phyloP scores from a whole-genome alignment of 2,888 invertebrate species.

The Caenorhabditis becei region DNA sequence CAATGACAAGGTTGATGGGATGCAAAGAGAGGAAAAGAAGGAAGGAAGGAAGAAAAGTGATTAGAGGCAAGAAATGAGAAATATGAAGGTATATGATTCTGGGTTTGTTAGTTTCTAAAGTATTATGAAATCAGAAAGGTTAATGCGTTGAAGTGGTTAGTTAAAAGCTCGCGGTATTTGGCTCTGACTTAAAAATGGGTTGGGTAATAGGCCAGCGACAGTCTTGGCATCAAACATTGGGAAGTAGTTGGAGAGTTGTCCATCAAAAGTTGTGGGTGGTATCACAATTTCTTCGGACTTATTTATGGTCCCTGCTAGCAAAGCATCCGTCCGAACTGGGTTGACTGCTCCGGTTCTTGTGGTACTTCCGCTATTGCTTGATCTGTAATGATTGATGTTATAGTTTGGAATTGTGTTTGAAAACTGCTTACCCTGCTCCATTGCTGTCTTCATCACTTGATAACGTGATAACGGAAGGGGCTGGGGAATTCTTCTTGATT shows the following conservation, averaged over 20 bases:
- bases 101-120: too few relatives aligned
- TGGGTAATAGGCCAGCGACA: slow-evolving; percentile 39
- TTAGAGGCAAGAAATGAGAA: slow-evolving; percentile 5
- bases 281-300: slow-evolving; percentile 39
- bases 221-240: slow-evolving; percentile 34
- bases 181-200: slow-evolving; percentile 42
- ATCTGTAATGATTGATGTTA: neutral
- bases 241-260: neutral
- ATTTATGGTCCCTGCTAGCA: neutral
- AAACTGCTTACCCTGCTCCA: slow-evolving; percentile 34
- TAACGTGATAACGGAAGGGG: slow-evolving; percentile 42
- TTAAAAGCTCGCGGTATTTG: slow-evolving; percentile 29
- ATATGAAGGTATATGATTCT: neutral
- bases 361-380: slow-evolving; percentile 44
- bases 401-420: neutral
- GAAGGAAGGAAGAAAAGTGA: slow-evolving; percentile 33
- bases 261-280: slow-evolving; percentile 53
- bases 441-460: slow-evolving; percentile 64
- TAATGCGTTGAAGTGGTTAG: slow-evolving; percentile 41
- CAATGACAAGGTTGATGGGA: neutral
- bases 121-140: neutral
- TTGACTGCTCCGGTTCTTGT: slow-evolving; percentile 46
- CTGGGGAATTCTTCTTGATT: slow-evolving; percentile 49
- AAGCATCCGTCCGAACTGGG: slow-evolving; percentile 14
- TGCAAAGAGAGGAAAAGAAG: slow-evolving; percentile 8